phyloP scores from a whole-genome alignment of 2,113 vertebrate genomes.

The Azemiops feae region DNA sequence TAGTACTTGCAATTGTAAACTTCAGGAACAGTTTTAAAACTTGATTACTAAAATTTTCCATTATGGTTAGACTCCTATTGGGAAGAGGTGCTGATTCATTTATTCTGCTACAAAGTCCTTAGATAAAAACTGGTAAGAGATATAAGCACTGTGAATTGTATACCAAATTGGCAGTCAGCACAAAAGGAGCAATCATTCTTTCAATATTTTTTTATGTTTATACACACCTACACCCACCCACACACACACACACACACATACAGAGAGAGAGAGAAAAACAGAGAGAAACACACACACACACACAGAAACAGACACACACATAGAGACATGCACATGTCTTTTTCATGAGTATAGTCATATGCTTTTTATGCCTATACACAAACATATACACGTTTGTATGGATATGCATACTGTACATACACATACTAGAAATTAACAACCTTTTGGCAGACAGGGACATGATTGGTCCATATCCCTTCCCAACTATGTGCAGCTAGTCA shows the following conservation, averaged over 20 bases:
- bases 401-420: not conserved
- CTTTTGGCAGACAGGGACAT: not conserved
- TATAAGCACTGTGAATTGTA: not conserved
- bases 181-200: not conserved
- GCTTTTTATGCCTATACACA: not conserved
- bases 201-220: not conserved
- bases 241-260: no score
- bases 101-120: not conserved
- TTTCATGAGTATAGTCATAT: not conserved
- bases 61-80: not conserved
- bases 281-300: no score
- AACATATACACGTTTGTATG: not conserved
- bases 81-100: not conserved
- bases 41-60: not conserved
- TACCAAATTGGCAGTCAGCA: not conserved
- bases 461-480: not conserved
- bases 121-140: not conserved
- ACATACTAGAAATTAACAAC: not conserved
- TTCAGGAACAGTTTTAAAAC: not conserved
- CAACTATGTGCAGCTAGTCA: not conserved
- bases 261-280: no score
- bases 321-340: accelerated
- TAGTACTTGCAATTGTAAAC: not conserved
- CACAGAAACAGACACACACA: not conserved
- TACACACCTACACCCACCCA: not conserved